Conservation (phyloP, 2,797 vertebrate species). For the Rhynchonycteris naso region DNA sequence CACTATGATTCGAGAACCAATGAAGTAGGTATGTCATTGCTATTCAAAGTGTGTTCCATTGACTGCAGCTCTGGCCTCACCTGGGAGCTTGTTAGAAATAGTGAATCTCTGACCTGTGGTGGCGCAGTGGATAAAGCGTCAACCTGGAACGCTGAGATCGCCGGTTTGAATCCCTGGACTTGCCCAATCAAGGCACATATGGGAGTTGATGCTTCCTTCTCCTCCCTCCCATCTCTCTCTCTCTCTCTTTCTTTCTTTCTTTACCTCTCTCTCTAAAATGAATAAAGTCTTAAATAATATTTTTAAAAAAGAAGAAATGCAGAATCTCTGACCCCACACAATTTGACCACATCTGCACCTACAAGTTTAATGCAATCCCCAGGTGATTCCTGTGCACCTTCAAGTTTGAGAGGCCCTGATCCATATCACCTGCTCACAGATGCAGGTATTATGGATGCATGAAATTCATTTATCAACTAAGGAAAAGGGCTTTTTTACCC, state of each 20-base stretch:
- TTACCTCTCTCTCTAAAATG: too few species aligned
- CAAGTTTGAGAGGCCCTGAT: neutral
- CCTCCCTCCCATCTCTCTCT: too few species aligned
- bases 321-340: neutral
- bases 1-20: neutral
- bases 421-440: neutral
- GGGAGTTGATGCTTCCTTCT: too few species aligned
- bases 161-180: too few species aligned
- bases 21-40: accelerated
- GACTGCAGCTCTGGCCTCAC: accelerated
- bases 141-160: too few species aligned
- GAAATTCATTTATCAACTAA: neutral
- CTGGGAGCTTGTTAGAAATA: neutral
- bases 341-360: neutral
- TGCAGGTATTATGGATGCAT: neutral
- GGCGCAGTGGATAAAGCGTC: too few species aligned
- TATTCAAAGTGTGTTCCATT: neutral
- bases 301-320: neutral
- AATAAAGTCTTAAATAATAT: too few species aligned
- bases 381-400: neutral
- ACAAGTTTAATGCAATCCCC: accelerated
- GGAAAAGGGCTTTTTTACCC: neutral
- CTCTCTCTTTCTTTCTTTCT: too few species aligned
- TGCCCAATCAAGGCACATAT: too few species aligned
- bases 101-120: neutral